A percentile compares a stretch with the other conserved stretches of the same genome.
Conservation (phyloP, 2,888 invertebrate genomes). For the Laothoe populi region DNA sequence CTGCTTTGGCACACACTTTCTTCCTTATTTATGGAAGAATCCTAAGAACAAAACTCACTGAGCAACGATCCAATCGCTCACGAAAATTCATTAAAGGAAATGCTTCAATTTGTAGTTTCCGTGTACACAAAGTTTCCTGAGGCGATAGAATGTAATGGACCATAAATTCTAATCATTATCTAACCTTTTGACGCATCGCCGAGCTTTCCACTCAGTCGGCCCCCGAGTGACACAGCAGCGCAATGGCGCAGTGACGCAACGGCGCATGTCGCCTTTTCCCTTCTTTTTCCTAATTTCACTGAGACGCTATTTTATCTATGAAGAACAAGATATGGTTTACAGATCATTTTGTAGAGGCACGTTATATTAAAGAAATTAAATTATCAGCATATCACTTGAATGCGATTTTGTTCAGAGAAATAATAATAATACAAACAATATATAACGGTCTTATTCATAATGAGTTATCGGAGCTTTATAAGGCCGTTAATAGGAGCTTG, state of each 20-base stretch:
- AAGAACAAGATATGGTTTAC: background rate
- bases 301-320: background rate
- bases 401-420: too few relatives aligned
- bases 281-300: background rate
- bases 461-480: too few relatives aligned
- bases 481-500: too few relatives aligned
- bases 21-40: too few relatives aligned
- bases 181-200: slow-evolving; percentile 31
- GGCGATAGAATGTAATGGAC: slow-evolving; percentile 29
- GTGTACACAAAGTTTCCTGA: slow-evolving; percentile 1
- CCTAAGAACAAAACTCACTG: too few relatives aligned
- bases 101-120: slow-evolving; percentile 2
- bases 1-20: too few relatives aligned
- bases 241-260: slow-evolving; percentile 8
- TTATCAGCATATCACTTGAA: too few relatives aligned
- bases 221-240: slow-evolving; percentile 8
- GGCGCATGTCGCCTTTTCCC: background rate
- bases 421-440: too few relatives aligned
- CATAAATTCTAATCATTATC: slow-evolving; percentile 33
- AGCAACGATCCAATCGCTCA: background rate
- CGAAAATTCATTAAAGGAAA: background rate
- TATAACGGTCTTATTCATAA: too few relatives aligned
- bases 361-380: background rate
- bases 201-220: slow-evolving; percentile 28
- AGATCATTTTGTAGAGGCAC: background rate